phyloP scores from a whole-genome alignment of 2,797 vertebrate genomes.

The Botia almorhae region DNA sequence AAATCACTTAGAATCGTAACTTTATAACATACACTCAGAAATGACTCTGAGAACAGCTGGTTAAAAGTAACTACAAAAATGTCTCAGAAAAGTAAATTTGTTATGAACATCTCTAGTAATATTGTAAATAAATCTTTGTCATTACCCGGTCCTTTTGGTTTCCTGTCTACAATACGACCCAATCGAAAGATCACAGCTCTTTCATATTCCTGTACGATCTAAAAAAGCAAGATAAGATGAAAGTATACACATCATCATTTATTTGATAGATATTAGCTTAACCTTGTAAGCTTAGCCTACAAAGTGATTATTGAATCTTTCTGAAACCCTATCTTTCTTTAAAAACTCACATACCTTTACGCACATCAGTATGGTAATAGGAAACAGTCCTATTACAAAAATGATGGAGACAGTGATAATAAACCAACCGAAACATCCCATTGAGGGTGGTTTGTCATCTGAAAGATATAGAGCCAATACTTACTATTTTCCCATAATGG shows the following conservation, averaged over 20 bases:
- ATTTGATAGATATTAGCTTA: background rate
- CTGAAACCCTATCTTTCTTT: no score
- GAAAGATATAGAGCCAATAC: slow-evolving; percentile 40
- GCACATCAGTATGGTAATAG: slow-evolving; percentile 83
- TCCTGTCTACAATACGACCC: slow-evolving; percentile 75
- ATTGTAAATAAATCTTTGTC: background rate
- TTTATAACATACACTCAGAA: no score
- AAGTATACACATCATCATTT: background rate
- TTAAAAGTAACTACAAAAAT: no score
- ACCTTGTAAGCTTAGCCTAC: background rate
- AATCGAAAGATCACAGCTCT: slow-evolving; percentile 81
- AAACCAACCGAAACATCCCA: slow-evolving; percentile 85
- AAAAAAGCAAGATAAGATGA: background rate
- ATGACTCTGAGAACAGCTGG: no score
- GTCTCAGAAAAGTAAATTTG: no score
- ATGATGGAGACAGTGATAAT: slow-evolving; percentile 80
- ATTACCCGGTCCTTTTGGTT: slow-evolving; percentile 80
- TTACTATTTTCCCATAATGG: background rate
- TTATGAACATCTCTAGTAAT: no score
- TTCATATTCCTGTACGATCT: slow-evolving; percentile 82
- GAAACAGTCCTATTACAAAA: slow-evolving; percentile 78
- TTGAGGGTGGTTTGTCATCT: slow-evolving; percentile 72
- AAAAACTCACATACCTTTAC: slow-evolving; percentile 81
- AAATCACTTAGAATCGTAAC: no score
- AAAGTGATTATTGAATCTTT: background rate